Base-by-base conservation (phyloP, 2,113 vertebrate species). In the Australoheros scitulus region DNA sequence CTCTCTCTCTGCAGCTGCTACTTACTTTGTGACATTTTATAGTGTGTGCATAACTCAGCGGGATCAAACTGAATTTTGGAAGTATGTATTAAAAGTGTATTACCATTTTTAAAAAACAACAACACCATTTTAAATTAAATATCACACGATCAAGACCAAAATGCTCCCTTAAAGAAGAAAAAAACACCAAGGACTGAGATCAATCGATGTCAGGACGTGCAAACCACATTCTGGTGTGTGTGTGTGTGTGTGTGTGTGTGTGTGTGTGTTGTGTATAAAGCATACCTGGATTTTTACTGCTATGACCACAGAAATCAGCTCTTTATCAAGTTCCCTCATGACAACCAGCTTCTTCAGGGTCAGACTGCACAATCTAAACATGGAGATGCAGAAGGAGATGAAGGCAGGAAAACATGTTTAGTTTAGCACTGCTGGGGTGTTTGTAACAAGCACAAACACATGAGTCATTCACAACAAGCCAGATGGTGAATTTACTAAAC, bases 271-370 rank as follows among this genome's bases (percentile, higher is more conserved):
- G 65, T 32, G 29, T 11, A 1, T 29, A 11, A 32, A 36, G 9
- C 22, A 2, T 94, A 97, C 98, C 97, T 99, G 98, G 94, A 99
- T 99, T 95, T 99, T 99, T 61, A 99, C 98, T 0, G 98, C 98
- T 1, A 99, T 97, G 91, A 99, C 98, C 87, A 98, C 97, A 5
- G 98, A 98, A 88, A 97, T 97, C 80, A 98, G 97, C 92, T 98
- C 98, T 77, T 99, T 99, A 90, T 99, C 98, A 77, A 99, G 94
- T 80, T 98, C 98, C 91, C 95, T 97, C 94, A 97, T 93, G 77
- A 99, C 97, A 1, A 98, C 96, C 91, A 99, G 96, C 95, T 99
- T 99, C 96, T 98, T 99, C 93, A 99, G 90, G 50, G 98, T 99
- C 94, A 99, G 92, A 92, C 96, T 99, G 94, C 98, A 99, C 87